Conservation (phyloP, 2,888 invertebrate genomes). For the Griposia aprilina region DNA sequence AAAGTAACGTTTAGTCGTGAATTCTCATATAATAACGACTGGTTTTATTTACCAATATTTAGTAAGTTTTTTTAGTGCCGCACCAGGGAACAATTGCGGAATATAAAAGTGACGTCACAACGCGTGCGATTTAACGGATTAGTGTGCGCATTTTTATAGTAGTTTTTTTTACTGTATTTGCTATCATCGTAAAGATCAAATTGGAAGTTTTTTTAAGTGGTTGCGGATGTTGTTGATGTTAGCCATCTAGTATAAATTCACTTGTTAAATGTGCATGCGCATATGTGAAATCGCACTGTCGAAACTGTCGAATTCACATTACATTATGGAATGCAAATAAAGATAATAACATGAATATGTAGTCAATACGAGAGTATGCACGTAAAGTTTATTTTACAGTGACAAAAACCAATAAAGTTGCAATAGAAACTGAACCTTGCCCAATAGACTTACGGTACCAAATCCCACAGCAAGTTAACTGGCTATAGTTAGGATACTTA, state of each 20-base stretch:
- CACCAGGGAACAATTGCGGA: not conserved
- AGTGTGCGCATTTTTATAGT: not conserved
- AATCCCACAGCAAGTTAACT: not conserved
- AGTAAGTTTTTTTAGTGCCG: not conserved
- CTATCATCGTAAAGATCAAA: not conserved
- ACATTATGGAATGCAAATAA: too few relatives aligned
- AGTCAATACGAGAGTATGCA: not conserved
- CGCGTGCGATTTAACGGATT: not conserved
- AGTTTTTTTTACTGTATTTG: not conserved
- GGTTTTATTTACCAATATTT: not conserved
- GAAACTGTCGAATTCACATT: too few relatives aligned
- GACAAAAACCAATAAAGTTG: not conserved
- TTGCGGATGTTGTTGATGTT: too few relatives aligned
- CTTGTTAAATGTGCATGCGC: not conserved
- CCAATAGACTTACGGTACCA: too few relatives aligned
- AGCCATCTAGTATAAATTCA: not conserved
- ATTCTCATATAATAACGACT: not conserved
- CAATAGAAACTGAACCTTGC: conserved; percentile 1
- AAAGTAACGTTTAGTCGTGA: not conserved
- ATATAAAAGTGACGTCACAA: not conserved
- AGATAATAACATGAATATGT: too few relatives aligned
- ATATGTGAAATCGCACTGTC: not conserved
- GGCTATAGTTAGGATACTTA: conserved; percentile 64
- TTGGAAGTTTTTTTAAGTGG: too few relatives aligned
- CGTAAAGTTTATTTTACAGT: not conserved